Evolutionary conservation across 1,140 invertebrate genomes (phyloP), one percentile per base, ranked within the genome.

Genomic region (Drosophila athabasca): DNA sequence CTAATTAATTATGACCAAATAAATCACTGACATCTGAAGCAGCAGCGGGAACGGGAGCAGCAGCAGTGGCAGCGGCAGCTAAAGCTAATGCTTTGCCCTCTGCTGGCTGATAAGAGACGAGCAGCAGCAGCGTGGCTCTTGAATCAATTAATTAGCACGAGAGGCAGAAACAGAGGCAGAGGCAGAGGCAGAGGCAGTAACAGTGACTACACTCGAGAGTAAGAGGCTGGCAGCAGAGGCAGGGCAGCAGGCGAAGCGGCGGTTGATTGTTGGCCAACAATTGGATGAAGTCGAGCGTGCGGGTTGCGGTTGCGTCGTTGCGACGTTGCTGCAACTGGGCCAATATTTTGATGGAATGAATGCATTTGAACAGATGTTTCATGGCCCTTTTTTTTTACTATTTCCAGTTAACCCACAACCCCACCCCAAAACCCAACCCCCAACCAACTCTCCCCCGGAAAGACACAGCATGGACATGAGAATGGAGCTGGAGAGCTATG

Each of bases 1-100:
- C 58, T 77, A 71, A 81, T 77, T 81, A 87, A 87, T 87, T 87
- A 87, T 71, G 57, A 55, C 55, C 77, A 74, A 75, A 85, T 77
- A 87, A 85, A 85, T 87, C 77, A 85, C 45, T 45, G 61, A 66
- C 66, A 69, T 50, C 67, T 35, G 39, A 46, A 39, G 17, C 3
- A 19, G 59, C 48, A 35, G 44, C 15, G 8, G 22, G 43, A n/a
- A 35, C 41, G 15, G 54, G 17, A 24, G 41, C 53, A 45, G 24
- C 13, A 31, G 35, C 53, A 48, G 53, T 22, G 50, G 26, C 55
- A 22, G 31, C 35, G 45, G 61, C 31, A 39, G 35, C 35, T 39
- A 39, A 39, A 39, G 35, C 35, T 39, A 39, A 39, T 13, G 35
- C 35, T 39, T 15, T 44, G 48, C 49, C 26, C 50, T 17, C 13